Percentiles rank a stretch among this genome's conserved stretches.
Evolutionary conservation across 1,140 invertebrate species (phyloP).

Genomic region (Ceratosolen fusciceps): DNA sequence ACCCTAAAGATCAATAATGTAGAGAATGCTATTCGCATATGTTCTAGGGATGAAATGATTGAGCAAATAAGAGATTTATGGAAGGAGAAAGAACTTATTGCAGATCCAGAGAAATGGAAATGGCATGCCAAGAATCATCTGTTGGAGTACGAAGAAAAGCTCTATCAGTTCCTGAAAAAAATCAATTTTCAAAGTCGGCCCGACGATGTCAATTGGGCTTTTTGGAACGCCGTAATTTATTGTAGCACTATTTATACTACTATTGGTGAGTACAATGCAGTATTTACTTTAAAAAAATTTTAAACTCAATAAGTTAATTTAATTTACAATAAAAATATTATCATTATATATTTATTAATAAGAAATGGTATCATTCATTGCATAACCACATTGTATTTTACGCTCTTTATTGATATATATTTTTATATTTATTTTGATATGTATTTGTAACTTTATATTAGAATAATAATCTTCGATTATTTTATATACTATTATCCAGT

Average conservation of each 20-base stretch:
- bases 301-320: neutral
- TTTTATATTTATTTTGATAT: too few species aligned
- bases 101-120: constrained; percentile 67
- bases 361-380: constrained; percentile 3
- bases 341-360: too few species aligned
- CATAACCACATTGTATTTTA: constrained; percentile 25
- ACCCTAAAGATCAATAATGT: too few species aligned
- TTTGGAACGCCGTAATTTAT: constrained; percentile 93
- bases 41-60: constrained; percentile 63
- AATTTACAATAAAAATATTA: too few species aligned
- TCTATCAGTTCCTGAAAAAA: constrained; percentile 73
- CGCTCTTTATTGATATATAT: too few species aligned
- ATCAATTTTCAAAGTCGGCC: constrained; percentile 65
- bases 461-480: too few species aligned
- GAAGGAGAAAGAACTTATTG: constrained; percentile 55
- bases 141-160: constrained; percentile 72
- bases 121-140: constrained; percentile 67
- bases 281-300: neutral
- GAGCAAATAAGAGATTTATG: constrained; percentile 61
- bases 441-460: too few species aligned
- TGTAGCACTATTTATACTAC: constrained; percentile 94
- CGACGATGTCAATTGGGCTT: constrained; percentile 81
- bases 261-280: constrained; percentile 84
- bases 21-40: too few species aligned
- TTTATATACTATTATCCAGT: too few species aligned